phyloP scores from a whole-genome alignment of 2,888 invertebrate species.

The Pheosia gnoma region DNA sequence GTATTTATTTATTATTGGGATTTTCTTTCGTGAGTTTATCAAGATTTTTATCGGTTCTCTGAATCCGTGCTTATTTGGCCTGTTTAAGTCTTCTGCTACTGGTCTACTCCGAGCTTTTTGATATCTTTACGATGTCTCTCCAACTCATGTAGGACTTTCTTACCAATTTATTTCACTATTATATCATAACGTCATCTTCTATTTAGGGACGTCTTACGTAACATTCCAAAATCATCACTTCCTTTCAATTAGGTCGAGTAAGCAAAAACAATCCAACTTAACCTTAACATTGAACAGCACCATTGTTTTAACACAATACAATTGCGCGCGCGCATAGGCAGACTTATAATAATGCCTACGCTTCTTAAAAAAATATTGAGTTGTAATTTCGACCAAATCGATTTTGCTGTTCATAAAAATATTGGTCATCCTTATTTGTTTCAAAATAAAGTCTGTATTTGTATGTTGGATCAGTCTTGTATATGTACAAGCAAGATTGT shows the following conservation, averaged over 20 bases:
- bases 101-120: too few relatives aligned
- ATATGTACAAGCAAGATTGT: constrained; percentile 3
- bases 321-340: constrained; percentile 40
- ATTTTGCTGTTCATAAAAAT: neutral
- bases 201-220: constrained; percentile 31
- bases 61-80: too few relatives aligned
- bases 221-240: constrained; percentile 23
- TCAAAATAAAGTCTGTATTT: constrained; percentile 9
- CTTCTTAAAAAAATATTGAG: constrained; percentile 27
- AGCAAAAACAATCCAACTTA: constrained; percentile 43
- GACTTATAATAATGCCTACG: constrained; percentile 11
- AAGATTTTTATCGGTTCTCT: too few relatives aligned
- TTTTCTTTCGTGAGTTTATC: too few relatives aligned
- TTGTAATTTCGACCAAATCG: constrained; percentile 18
- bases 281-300: constrained; percentile 59
- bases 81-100: too few relatives aligned
- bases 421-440: neutral
- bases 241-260: constrained; percentile 35
- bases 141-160: too few relatives aligned
- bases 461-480: neutral
- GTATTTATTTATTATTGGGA: too few relatives aligned
- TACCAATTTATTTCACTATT: neutral
- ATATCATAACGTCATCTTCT: constrained; percentile 13
- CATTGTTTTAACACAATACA: constrained; percentile 54
- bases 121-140: too few relatives aligned